phyloP scores from a whole-genome alignment of 53 echinoderm and acorn worm genomes.

The Holothuria scabra region DNA sequence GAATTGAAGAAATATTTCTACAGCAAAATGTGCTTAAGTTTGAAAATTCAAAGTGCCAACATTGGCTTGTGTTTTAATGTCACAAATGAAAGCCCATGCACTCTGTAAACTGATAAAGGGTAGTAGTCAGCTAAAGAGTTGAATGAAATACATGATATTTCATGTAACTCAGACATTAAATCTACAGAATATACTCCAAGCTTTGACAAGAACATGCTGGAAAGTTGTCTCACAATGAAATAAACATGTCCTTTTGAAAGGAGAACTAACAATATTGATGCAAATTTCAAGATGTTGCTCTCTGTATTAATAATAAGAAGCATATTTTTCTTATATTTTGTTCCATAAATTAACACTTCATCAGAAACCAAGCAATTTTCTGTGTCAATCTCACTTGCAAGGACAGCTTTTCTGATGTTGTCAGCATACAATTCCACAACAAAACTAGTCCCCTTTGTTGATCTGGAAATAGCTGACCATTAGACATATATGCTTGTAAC shows the following conservation, averaged over 20 bases:
- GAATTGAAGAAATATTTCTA: too few relatives aligned
- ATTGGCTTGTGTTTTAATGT: not conserved
- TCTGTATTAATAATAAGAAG: too few relatives aligned
- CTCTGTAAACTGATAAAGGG: constrained; percentile 10
- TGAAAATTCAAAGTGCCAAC: not conserved
- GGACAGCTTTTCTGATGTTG: not conserved
- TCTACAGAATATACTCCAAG: not conserved
- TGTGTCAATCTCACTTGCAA: too few relatives aligned
- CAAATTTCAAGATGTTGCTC: constrained; percentile 3
- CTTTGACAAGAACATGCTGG: not conserved
- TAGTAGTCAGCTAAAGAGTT: not conserved
- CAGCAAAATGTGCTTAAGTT: too few relatives aligned
- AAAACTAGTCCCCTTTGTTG: not conserved
- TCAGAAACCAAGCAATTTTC: too few relatives aligned
- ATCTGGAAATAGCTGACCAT: constrained; percentile 39
- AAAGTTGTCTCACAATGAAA: constrained; percentile 1
- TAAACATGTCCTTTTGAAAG: not conserved
- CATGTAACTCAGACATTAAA: not conserved
- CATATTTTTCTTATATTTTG: too few relatives aligned
- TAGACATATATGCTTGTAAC: constrained; percentile 42
- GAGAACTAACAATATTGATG: constrained; percentile 5
- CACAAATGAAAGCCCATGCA: not conserved
- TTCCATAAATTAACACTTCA: too few relatives aligned
- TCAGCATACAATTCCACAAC: not conserved
- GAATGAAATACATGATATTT: not conserved